Percentiles rank a stretch among this genome's conserved stretches.
Conservation (phyloP, 1,140 invertebrate genomes). For the Myzus persicae region DNA sequence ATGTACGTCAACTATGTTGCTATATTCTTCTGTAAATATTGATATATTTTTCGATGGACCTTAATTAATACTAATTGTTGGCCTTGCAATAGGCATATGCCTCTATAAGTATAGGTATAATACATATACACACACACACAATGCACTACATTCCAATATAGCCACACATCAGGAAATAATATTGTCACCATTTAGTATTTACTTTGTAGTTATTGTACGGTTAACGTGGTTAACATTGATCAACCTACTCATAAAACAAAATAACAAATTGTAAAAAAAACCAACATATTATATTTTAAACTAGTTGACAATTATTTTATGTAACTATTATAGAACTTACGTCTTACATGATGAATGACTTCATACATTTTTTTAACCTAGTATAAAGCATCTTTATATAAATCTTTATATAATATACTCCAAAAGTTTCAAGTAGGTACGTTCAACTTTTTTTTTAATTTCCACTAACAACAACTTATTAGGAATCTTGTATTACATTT, state of each 20-base stretch:
- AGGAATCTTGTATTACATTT: no score
- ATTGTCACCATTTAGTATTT: neutral
- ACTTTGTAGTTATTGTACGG: neutral
- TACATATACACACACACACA: neutral
- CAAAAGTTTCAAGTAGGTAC: no score
- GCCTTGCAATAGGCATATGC: neutral
- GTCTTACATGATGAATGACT: no score
- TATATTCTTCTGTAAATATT: neutral
- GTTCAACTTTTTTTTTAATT: no score
- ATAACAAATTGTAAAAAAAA: neutral
- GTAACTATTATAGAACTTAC: no score
- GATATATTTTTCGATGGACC: neutral
- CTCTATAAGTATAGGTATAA: neutral
- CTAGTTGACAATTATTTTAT: no score
- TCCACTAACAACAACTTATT: no score
- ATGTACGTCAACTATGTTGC: neutral
- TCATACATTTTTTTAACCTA: no score
- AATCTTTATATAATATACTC: no score
- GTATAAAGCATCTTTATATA: no score
- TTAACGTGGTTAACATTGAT: constrained; percentile 5
- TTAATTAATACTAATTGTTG: neutral
- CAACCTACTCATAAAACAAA: neutral
- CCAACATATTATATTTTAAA: neutral
- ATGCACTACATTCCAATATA: neutral
- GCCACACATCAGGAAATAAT: neutral